Conservation (phyloP, 2,797 vertebrate genomes). For the Spatula clypeata region DNA sequence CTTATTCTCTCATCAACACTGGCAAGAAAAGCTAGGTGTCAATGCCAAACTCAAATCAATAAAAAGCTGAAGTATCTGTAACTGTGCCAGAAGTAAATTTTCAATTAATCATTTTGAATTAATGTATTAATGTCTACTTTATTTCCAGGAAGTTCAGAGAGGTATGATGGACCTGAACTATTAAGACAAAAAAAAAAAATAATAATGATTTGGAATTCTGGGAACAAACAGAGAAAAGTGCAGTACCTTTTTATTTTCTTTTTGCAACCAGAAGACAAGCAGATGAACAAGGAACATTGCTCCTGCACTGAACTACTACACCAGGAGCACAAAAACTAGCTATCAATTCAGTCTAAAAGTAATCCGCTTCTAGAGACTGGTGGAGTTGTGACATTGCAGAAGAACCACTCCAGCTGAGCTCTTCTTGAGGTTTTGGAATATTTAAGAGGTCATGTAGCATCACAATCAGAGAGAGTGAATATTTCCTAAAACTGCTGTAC, state of each 20-base stretch:
- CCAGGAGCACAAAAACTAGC: background rate
- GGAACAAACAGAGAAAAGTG: background rate
- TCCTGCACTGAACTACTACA: background rate
- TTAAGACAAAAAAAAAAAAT: background rate
- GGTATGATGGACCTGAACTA: background rate
- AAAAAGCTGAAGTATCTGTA: constrained; percentile 30
- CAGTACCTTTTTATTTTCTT: background rate
- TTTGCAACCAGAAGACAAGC: background rate
- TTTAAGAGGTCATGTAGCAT: background rate
- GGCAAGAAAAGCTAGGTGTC: constrained; percentile 16
- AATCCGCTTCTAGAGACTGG: background rate
- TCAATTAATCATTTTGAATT: constrained; percentile 41
- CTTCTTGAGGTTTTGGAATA: background rate
- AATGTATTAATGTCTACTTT: constrained; percentile 19
- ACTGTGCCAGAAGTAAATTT: constrained; percentile 41
- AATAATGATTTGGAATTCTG: background rate
- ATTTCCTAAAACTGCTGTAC: background rate
- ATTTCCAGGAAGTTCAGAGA: constrained; percentile 66
- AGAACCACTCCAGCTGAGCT: background rate
- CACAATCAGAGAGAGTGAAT: background rate
- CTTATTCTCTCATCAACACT: constrained; percentile 20
- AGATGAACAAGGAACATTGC: background rate
- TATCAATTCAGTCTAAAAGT: background rate
- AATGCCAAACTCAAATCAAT: constrained; percentile 45
- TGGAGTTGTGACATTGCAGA: background rate